Conservation (phyloP, 2,888 invertebrate species). For the Pherbina coryleti region DNA sequence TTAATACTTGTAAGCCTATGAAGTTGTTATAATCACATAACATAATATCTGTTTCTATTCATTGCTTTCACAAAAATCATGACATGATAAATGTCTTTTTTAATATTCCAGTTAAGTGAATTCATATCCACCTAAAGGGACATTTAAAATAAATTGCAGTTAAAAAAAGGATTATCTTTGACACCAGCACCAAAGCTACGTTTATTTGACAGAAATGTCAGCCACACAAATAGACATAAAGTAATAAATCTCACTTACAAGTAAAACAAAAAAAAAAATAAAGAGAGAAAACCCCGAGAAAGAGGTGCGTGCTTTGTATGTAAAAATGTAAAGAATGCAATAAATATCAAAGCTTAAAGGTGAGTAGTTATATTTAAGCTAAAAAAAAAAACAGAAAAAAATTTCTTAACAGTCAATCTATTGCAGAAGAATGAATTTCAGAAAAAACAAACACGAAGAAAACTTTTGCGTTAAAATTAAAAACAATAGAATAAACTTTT, state of each 20-base stretch:
- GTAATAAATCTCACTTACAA: not conserved
- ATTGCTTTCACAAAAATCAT: too few relatives aligned
- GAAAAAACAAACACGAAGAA: not conserved
- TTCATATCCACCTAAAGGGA: not conserved
- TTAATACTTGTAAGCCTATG: too few relatives aligned
- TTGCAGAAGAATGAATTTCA: not conserved
- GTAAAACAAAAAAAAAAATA: not conserved
- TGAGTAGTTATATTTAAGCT: not conserved
- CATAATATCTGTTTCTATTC: too few relatives aligned
- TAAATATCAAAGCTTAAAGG: too few relatives aligned
- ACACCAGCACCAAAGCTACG: not conserved
- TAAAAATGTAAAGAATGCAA: not conserved
- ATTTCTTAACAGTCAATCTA: not conserved
- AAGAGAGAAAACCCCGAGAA: not conserved
- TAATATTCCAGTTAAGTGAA: too few relatives aligned
- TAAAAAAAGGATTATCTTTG: not conserved
- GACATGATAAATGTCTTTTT: too few relatives aligned
- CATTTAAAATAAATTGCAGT: constrained; percentile 4
- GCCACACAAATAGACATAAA: not conserved
- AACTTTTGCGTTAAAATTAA: not conserved
- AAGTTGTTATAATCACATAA: too few relatives aligned
- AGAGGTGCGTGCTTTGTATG: not conserved
- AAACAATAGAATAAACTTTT: not conserved
- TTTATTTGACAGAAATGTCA: not conserved
- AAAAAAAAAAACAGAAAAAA: not conserved